These are phyloP conservation scores for Intellagama lesueurii DNA, from an alignment of 2,797 vertebrate genomes.

Conservation along the genomic window DNA sequence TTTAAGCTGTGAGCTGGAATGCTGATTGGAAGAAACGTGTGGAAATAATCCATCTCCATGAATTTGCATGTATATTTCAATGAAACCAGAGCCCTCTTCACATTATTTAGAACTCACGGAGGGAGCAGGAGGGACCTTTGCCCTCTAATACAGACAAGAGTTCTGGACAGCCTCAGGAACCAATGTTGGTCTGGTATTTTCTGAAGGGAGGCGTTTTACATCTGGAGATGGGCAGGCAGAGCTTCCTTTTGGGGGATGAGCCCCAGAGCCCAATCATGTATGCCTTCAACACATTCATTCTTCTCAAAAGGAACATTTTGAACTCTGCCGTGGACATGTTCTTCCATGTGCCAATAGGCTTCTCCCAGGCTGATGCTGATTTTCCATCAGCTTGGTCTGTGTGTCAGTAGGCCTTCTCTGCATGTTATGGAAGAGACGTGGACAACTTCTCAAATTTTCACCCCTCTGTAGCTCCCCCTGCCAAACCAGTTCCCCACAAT, in stretches of 20 bases:
- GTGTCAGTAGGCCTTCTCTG: not conserved
- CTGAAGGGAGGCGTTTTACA: not conserved
- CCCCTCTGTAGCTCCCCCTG: too few species aligned
- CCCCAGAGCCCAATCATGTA: too few species aligned
- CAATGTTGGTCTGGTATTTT: not conserved
- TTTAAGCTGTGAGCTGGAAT: not conserved
- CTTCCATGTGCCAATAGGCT: not conserved
- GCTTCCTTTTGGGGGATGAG: not conserved
- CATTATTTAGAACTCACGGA: not conserved
- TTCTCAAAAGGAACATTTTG: not conserved
- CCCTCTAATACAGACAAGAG: too few species aligned
- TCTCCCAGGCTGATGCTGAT: not conserved
- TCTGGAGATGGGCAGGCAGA: not conserved
- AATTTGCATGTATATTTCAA: not conserved
- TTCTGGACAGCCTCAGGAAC: too few species aligned
- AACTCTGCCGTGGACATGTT: not conserved
- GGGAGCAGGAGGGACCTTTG: not conserved
- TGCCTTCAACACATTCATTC: not conserved
- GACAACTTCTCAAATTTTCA: not conserved
- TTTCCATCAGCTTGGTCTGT: not conserved
- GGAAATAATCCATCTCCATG: not conserved
- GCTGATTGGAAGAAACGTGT: not conserved
- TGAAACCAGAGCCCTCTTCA: constrained; percentile 4
- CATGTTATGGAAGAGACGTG: not conserved
- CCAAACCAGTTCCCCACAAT: too few species aligned